Conservation (phyloP, 2,113 vertebrate species). For the Chroicocephalus ridibundus region DNA sequence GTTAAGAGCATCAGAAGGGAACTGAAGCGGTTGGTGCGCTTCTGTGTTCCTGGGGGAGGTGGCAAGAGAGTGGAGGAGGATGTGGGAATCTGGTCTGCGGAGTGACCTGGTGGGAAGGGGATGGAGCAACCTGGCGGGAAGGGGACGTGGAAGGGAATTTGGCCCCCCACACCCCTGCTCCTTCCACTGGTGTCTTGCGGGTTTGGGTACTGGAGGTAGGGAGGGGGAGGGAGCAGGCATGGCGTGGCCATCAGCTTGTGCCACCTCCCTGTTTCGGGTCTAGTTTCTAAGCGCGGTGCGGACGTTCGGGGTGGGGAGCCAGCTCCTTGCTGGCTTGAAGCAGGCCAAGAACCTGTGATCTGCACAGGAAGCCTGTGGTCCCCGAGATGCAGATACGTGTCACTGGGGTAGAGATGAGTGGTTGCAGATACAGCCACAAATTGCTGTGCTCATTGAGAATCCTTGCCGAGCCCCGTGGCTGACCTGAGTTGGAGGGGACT, state of each 20-base stretch:
- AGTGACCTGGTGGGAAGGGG: background rate
- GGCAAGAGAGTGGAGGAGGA: background rate
- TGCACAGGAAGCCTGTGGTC: background rate
- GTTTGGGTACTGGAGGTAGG: background rate
- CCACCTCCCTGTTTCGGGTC: background rate
- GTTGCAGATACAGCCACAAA: background rate
- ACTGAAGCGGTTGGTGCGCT: background rate
- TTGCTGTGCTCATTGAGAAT: background rate
- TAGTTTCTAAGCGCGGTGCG: background rate
- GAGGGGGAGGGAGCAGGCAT: background rate
- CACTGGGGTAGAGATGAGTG: background rate
- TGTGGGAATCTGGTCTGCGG: background rate
- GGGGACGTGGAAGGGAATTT: background rate
- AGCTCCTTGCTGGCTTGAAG: background rate
- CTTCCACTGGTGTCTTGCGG: background rate
- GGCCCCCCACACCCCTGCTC: background rate
- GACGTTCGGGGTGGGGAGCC: fast-evolving
- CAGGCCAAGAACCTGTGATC: background rate
- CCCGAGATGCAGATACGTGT: background rate
- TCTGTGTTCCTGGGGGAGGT: background rate
- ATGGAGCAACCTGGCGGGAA: background rate
- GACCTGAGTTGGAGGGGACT: background rate
- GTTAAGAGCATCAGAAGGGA: conserved; percentile 1
- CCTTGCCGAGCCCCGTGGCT: background rate
- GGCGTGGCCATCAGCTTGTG: background rate